Base-by-base conservation (phyloP, 2,797 vertebrate genomes). In the Propithecus deckenii region DNA sequence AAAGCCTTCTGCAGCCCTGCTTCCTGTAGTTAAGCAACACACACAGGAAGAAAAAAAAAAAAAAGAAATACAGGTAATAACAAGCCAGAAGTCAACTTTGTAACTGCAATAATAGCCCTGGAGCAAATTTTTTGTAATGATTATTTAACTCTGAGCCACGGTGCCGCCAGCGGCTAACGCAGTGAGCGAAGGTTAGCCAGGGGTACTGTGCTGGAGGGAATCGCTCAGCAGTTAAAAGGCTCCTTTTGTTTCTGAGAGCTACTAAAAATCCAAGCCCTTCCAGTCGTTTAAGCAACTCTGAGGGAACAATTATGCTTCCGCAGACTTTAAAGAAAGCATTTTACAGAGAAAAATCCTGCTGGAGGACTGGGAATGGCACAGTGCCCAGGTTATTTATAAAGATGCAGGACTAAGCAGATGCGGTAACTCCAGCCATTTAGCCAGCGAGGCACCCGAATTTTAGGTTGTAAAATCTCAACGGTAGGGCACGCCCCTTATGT, bases 181-280 rank as follows among this genome's bases (percentile, higher is more conserved):
- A 17, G 61, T 59, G 75, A 89, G 61, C 35, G 52, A 57, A 50
- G 28, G 35, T 86, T 48, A 91, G 48, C 75, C 61, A 75, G 43
- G 28, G 85, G 61, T 41, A 3, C 65, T 84, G 61, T 1, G 10
- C 94, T 69, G 79, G 55, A 67, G 7, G 79, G 71, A 59, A 76
- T 5, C 14, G 12, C 23, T 43, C 17, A 7, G 63, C 52, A 69
- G 75, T 69, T 41, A 67, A 61, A 95, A 89, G 78, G 18, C 50
- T 74, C 48, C 67, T 67, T 89, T 89, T 95, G 48, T 93, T 93
- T 83, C 74, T 35, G 22, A 41, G 78, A 93, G 74, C 86, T 89
- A 30, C 59, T 74, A 61, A 96, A 93, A 86, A 23, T 43, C 25
- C 72, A 95, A 92, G 79, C 23, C 63, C 74, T 80, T 52, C 69